Base-by-base conservation (phyloP, 2,113 vertebrate genomes). In the Panurus biarmicus region DNA sequence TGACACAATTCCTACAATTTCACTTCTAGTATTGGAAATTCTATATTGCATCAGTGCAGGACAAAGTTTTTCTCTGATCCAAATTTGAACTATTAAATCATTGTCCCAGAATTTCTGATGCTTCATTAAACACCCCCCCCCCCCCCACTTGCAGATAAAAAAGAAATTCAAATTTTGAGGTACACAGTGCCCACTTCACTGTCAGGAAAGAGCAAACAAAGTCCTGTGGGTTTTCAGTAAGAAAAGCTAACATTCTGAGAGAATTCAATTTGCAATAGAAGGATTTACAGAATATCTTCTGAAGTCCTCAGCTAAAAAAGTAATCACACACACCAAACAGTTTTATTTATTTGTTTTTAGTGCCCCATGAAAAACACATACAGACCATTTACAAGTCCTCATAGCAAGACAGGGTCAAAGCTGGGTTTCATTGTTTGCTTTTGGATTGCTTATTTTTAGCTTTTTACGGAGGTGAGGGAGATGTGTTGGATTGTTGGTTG, bases 141-240 rank as follows among this genome's bases (percentile, higher is more conserved):
- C 7, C 1, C 3, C 9, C n/a, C 33, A 11, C 15, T 14, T 14
- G 31, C 8, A 50, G 31, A 50, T 26, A 17, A 23, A 36, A 48
- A 64, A 36, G 5, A 53, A 33, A 22, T 73, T 47, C 5, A 9
- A 42, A 64, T 12, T 50, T 11, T 67, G 29, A 88, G 48, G 13
- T 26, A 51, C 26, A 38, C 5, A 56, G 33, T 65, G 10, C 5
- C 22, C 11, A 40, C 5, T 31, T 61, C 44, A n/a, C 12, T 51
- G 31, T 8, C 44, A 69, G 16, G 29, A 72, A 79, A 70, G 9
- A 60, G 24, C 8, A 87, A 61, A 36, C 10, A 23, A 45, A 40
- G 2, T 6, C 38, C 1, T 48, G n/a, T 6, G 16, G 28, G 20
- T 1, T 58, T 61, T 66, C 23, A 1, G 4, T 17, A 47, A 26